Base-by-base conservation (phyloP, 2,113 vertebrate genomes). In the Butorides virescens region DNA sequence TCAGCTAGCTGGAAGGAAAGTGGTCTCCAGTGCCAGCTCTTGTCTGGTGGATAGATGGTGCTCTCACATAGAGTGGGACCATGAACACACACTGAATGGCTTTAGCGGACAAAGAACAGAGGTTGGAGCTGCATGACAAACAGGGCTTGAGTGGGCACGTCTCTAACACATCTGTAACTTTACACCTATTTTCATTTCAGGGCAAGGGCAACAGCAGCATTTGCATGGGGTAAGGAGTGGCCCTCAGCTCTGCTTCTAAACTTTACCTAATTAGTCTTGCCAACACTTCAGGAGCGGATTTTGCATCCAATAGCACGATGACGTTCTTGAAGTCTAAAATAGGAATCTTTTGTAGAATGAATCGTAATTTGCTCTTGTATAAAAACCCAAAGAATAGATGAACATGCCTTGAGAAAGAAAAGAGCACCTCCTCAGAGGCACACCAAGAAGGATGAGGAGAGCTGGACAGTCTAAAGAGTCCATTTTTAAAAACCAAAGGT, bases 121-220 rank as follows among this genome's bases (percentile, higher is more conserved):
- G 39, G 20, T 46, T 49, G 63, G 36, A 65, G 39, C 62, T 68
- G 14, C 70, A 12, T 63, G 46, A 71, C n/a, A 87, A 53, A 26
- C 11, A 0, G 1, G 12, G 26, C n/a, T 37, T 68, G 29, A 62
- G 37, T 23, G 49, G 42, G 27, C 44, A 65, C 1, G 0, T 42
- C 26, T 63, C 47, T 72, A 44, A 65, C 26, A 65, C 11, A 56
- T 37, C 65, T 71, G 11, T 66, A 78, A 50, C 30, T 77, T 89
- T 36, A 55, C 26, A 65, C 2, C 11, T 59, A 22, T 78, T 92
- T 95, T 52, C 42, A 44, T 72, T 77, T 87, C 52, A 61, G 67
- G n/a, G 6, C 21, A 56, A 74, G 42, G 26, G 50, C 53, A 86
- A 80, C 29, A 30, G 42, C 53, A 77, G 29, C 22, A 56, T 85